A percentile compares a stretch with the other conserved stretches of the same genome.
phyloP scores from a whole-genome alignment of 37 sponge, comb jelly and placozoan genomes.

The Beroe forskalii region DNA sequence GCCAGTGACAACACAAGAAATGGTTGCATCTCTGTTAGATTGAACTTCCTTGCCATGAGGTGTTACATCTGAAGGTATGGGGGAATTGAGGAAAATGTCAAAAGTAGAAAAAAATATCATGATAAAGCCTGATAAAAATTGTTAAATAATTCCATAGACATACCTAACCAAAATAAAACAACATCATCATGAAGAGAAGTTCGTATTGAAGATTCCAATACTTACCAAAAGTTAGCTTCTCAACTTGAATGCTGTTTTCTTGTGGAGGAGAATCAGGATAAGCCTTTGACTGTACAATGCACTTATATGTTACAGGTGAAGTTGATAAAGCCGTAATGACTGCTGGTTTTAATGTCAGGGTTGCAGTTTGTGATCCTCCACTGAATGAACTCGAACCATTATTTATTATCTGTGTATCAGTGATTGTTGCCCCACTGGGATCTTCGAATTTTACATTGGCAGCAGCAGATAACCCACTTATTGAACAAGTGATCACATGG shows the following conservation, averaged over 20 bases:
- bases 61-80: neutral
- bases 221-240: neutral
- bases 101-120: too few relatives aligned
- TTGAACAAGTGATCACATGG: neutral
- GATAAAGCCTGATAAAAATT: too few relatives aligned
- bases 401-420: neutral
- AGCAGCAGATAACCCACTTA: neutral
- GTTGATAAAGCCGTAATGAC: neutral
- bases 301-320: neutral
- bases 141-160: too few relatives aligned
- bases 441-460: neutral
- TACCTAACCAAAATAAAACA: too few relatives aligned
- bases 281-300: neutral
- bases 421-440: neutral
- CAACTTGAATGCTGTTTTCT: neutral
- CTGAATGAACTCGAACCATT: neutral
- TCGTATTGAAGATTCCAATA: too few relatives aligned
- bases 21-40: neutral
- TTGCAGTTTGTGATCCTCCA: neutral
- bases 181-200: too few relatives aligned
- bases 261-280: neutral
- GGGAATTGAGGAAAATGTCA: too few relatives aligned
- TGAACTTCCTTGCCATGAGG: neutral
- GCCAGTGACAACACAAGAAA: neutral
- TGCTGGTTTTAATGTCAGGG: neutral